Base-by-base conservation (phyloP, 2,888 invertebrate genomes). In the Trimorus sp. region DNA sequence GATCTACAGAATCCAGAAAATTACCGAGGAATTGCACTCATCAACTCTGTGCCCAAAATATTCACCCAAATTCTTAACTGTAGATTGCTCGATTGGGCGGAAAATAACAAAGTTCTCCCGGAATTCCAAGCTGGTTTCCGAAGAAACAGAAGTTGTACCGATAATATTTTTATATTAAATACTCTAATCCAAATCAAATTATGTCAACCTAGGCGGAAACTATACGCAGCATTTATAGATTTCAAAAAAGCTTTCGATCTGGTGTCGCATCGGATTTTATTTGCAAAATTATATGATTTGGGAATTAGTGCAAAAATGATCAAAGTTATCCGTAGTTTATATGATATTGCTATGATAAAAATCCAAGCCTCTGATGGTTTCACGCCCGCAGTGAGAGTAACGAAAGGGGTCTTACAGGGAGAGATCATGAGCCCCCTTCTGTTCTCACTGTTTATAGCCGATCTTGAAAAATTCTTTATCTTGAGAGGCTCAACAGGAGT, bases 101-200 rank as follows among this genome's bases (percentile, higher is more conserved):
- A 68, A 56, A 7, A 2, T 0, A 42, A 16, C 7, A 8, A 38
- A 8, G 5, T 65, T 9, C 26, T 68, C 36, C 68, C 68, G 4
- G 68, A 68, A 58, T 68, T 68, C 56, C 56, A 68, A 45, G 56
- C 68, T 8, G 56, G 45, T 36, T 68, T 68, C 14, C 59, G 51
- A 14, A 37, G 49, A 40, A 59, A 51, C 9, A 49, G 56, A 0
- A 26, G 51, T 15, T 70, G 51, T 36, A 5, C 51, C 3, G 70
- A 70, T n/a, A 70, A 59, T 37, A 37, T 60, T 11, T 70, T 70
- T 16, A 59, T 40, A 4, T 26, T 70, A 4, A 70, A 59, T 9
- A 37, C 70, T 9, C 6, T 70, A 1, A 59, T 59, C n/a, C 51
- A 70, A 51, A 70, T 70, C 0, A 38, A 49, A 49, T 7, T 70